Conservation (phyloP, 2,888 invertebrate species). For the Lysandra coridon region DNA sequence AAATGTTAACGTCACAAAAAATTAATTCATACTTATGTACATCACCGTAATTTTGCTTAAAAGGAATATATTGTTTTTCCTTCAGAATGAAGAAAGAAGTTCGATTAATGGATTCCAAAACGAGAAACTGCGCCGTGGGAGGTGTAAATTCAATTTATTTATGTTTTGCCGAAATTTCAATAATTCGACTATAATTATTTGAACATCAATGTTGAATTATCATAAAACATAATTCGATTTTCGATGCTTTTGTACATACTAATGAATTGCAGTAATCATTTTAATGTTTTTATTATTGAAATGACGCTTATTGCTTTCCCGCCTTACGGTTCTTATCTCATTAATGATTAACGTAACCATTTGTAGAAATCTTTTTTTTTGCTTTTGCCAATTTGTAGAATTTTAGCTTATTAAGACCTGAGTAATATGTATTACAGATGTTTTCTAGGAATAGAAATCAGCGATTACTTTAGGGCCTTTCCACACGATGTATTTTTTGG, state of each 20-base stretch:
- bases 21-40: not conserved
- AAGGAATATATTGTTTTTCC: not conserved
- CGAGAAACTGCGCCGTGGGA: not conserved
- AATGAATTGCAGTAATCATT: not conserved
- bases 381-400: too few species aligned
- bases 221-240: not conserved
- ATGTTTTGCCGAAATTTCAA: not conserved
- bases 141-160: not conserved
- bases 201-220: constrained; percentile 12
- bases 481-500: too few species aligned
- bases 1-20: too few species aligned
- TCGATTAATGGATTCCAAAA: not conserved
- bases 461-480: too few species aligned
- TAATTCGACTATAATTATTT: not conserved
- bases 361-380: not conserved
- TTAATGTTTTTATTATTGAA: constrained; percentile 10
- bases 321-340: not conserved
- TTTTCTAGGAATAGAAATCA: too few species aligned
- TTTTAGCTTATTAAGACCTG: too few species aligned
- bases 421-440: too few species aligned
- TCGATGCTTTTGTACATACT: not conserved
- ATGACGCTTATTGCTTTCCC: not conserved
- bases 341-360: not conserved
- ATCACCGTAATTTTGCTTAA: not conserved
- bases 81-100: not conserved